These are phyloP conservation scores for Bedellia somnulentella DNA, from an alignment of 2,888 invertebrate genomes.

Conservation along the genomic window DNA sequence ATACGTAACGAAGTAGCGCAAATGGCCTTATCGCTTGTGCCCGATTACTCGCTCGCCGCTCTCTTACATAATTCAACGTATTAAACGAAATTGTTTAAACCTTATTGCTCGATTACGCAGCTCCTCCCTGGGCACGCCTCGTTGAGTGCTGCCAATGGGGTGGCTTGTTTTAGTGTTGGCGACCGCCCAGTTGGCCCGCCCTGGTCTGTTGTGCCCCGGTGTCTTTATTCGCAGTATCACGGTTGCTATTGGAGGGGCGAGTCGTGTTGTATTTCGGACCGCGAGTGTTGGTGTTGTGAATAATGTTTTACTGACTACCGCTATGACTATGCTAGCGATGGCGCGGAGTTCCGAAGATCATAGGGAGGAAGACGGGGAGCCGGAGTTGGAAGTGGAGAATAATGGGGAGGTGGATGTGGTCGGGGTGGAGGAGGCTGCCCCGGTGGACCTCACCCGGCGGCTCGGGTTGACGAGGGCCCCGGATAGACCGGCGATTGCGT, in stretches of 20 bases:
- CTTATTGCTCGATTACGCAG: constrained; percentile 62
- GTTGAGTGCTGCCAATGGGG: constrained; percentile 41
- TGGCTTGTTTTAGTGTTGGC: constrained; percentile 15
- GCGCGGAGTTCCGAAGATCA: constrained; percentile 49
- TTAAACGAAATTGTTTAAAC: constrained; percentile 65
- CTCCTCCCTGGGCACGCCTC: constrained; percentile 55
- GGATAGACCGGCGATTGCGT: constrained; percentile 67
- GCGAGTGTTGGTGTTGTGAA: no score
- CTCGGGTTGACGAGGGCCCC: constrained; percentile 61
- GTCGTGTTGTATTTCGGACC: constrained; percentile 19
- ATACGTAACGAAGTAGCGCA: constrained; percentile 62
- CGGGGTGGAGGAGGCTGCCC: constrained; percentile 50
- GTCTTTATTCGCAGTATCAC: constrained; percentile 25
- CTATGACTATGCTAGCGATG: constrained; percentile 60
- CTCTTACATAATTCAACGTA: constrained; percentile 64
- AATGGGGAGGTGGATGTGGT: constrained; percentile 49
- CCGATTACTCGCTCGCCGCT: constrained; percentile 59
- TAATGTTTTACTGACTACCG: constrained; percentile 11
- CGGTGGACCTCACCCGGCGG: constrained; percentile 48
- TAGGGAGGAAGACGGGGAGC: constrained; percentile 19
- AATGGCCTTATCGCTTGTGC: constrained; percentile 62
- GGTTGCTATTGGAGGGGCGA: constrained; percentile 25
- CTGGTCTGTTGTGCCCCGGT: constrained; percentile 18
- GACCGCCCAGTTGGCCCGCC: constrained; percentile 29
- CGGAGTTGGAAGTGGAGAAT: constrained; percentile 33